Base-by-base conservation (phyloP, 2,113 vertebrate species). In the Xiphophorus hellerii region DNA sequence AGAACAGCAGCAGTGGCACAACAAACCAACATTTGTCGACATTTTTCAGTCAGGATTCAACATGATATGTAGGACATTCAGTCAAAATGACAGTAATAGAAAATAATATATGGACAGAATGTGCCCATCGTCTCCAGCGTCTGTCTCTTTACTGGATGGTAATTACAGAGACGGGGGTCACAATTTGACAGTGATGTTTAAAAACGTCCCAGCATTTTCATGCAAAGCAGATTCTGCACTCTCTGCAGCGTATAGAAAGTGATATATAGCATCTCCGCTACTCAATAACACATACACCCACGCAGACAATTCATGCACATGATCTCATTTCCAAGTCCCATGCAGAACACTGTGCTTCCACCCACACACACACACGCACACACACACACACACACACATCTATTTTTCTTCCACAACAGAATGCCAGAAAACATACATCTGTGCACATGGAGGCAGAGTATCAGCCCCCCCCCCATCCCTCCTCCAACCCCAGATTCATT, bases 241-340 rank as follows among this genome's bases (percentile, higher is more conserved):
- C n/a, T 44, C 27, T 66, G 33, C n/a, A 58, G 33, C 65, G 48
- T 77, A 80, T 67, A 87, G 69, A 73, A 67, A 66, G 77, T 62
- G 13, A 70, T 87, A 74, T 73, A 63, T 69, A 66, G 44, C 15
- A 1, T 62, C 66, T 58, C 12, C 25, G 73, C 75, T 80, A 81
- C 80, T 71, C 39, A 62, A 62, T 66, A 74, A 79, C 65, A 74
- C 48, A 48, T 27, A 79, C 80, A 61, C 84, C 44, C 74, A 78
- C 71, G 31, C 68, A 74, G 73, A 33, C 51, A 35, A 58, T 58
- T 22, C 66, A 60, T 62, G 11, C 68, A 84, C 82, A 85, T 15
- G 28, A 80, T 86, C 76, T 76, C 33, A 82, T 79, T 74, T 84
- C n/a, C 63, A 83, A 69, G 71, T 69, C 3, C 51, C 73, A 84